phyloP scores from a whole-genome alignment of 1,140 invertebrate genomes.

The Drosophila trapezifrons region DNA sequence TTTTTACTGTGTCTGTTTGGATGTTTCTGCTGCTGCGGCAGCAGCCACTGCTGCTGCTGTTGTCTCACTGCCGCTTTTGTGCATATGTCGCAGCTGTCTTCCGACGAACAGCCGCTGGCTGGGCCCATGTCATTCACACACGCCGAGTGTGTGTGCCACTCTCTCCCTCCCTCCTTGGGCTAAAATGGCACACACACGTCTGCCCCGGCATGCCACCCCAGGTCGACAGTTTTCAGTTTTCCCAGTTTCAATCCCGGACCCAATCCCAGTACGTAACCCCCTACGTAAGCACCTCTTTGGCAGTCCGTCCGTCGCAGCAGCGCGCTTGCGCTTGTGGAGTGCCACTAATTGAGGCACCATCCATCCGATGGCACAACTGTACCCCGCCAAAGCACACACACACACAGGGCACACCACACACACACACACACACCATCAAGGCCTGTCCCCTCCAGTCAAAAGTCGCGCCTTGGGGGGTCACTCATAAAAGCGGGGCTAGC shows the following conservation, averaged over 20 bases:
- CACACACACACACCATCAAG: neutral
- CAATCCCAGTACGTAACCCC: slow-evolving; percentile 16
- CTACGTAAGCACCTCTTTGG: slow-evolving; percentile 12
- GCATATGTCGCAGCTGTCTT: slow-evolving; percentile 55
- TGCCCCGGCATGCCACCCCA: slow-evolving; percentile 8
- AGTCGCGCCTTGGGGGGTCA: slow-evolving; percentile 18
- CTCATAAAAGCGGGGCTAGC: neutral
- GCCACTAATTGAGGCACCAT: slow-evolving; percentile 77
- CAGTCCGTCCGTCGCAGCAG: slow-evolving; percentile 3
- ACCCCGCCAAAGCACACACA: slow-evolving; percentile 31
- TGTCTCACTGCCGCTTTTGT: slow-evolving; percentile 43
- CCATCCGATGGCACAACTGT: slow-evolving; percentile 65
- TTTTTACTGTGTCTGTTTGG: neutral
- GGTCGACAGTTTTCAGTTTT: slow-evolving; percentile 14
- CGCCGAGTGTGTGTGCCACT: slow-evolving; percentile 62
- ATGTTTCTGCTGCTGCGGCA: slow-evolving; percentile 13
- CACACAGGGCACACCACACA: slow-evolving; percentile 1
- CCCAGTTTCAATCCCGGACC: slow-evolving; percentile 5
- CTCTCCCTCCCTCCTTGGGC: slow-evolving; percentile 42
- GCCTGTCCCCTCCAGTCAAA: slow-evolving; percentile 11
- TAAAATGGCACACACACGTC: slow-evolving; percentile 77
- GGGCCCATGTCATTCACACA: slow-evolving; percentile 78
- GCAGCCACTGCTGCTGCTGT: slow-evolving; percentile 11
- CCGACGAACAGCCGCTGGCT: slow-evolving; percentile 48
- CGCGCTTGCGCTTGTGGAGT: slow-evolving; percentile 57